A percentile compares a stretch with the other conserved stretches of the same genome.
Conservation (phyloP, 2,888 invertebrate genomes). For the Dorcus hopei region DNA sequence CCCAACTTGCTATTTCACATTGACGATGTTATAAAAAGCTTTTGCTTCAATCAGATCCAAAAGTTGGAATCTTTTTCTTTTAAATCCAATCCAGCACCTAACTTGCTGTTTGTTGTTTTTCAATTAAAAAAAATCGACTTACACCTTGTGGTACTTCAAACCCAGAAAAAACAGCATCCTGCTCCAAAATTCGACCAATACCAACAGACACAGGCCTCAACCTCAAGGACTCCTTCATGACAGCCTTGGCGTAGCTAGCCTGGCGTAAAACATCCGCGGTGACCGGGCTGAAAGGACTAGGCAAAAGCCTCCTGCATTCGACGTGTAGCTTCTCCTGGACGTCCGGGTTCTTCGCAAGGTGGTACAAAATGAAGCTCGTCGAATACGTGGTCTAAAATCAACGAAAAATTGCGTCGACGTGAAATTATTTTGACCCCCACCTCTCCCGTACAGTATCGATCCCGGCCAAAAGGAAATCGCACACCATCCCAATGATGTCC, state of each 20-base stretch:
- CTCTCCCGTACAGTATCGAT: conserved; percentile 70
- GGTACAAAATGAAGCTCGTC: conserved; percentile 74
- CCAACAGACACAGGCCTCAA: conserved; percentile 82
- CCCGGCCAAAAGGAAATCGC: conserved; percentile 81
- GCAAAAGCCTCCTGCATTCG: conserved; percentile 61
- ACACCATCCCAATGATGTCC: conserved; percentile 80
- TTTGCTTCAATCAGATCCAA: too few relatives aligned
- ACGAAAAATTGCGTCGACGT: background rate
- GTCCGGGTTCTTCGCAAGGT: conserved; percentile 67
- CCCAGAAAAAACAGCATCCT: conserved; percentile 67
- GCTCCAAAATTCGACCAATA: conserved; percentile 70
- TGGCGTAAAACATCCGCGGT: conserved; percentile 59
- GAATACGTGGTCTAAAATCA: conserved; percentile 70
- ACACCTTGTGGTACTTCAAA: conserved; percentile 76
- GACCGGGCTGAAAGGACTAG: conserved; percentile 51
- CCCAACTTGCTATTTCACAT: too few relatives aligned
- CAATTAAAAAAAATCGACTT: conserved; percentile 42
- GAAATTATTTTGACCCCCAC: background rate
- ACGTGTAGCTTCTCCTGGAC: conserved; percentile 65
- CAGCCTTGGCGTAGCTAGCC: conserved; percentile 72
- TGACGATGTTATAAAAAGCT: too few relatives aligned
- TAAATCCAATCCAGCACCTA: too few relatives aligned
- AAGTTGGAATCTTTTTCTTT: too few relatives aligned
- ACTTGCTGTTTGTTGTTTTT: too few relatives aligned
- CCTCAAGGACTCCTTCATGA: conserved; percentile 80